These are phyloP conservation scores for Napeogenes inachia DNA, from an alignment of 2,888 invertebrate genomes.

Conservation along the genomic window DNA sequence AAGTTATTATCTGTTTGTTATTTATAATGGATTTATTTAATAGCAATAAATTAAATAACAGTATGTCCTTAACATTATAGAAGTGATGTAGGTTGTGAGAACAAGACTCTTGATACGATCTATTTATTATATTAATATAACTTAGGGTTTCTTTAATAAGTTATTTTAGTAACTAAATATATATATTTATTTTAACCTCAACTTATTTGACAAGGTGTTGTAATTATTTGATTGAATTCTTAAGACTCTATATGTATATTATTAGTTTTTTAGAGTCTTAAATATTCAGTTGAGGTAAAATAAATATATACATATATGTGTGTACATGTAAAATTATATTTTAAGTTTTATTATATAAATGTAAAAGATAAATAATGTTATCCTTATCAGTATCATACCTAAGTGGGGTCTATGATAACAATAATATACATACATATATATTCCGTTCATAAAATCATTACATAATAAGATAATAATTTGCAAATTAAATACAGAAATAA, in stretches of 20 bases:
- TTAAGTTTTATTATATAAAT: too few species aligned
- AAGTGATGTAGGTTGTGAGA: conserved; percentile 14
- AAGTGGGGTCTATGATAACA: conserved; percentile 6
- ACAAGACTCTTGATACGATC: not conserved
- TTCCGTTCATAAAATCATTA: not conserved
- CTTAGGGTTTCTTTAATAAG: too few species aligned
- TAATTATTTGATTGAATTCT: too few species aligned
- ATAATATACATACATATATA: not conserved
- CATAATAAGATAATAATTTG: not conserved
- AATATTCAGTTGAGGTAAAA: too few species aligned
- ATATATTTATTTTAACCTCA: not conserved
- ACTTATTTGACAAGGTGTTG: too few species aligned
- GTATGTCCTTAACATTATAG: conserved; percentile 22
- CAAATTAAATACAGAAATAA: too few species aligned
- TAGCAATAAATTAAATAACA: conserved; percentile 19
- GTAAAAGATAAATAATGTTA: not conserved
- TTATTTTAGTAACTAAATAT: not conserved
- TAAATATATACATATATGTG: too few species aligned
- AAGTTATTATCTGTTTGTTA: conserved; percentile 12
- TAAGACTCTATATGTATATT: too few species aligned
- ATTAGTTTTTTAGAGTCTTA: too few species aligned
- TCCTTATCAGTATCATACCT: not conserved
- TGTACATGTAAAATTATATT: too few species aligned
- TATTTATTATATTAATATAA: not conserved
- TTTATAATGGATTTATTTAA: conserved; percentile 16